phyloP scores from a whole-genome alignment of 2,113 vertebrate species.

The Hymenochirus boettgeri region DNA sequence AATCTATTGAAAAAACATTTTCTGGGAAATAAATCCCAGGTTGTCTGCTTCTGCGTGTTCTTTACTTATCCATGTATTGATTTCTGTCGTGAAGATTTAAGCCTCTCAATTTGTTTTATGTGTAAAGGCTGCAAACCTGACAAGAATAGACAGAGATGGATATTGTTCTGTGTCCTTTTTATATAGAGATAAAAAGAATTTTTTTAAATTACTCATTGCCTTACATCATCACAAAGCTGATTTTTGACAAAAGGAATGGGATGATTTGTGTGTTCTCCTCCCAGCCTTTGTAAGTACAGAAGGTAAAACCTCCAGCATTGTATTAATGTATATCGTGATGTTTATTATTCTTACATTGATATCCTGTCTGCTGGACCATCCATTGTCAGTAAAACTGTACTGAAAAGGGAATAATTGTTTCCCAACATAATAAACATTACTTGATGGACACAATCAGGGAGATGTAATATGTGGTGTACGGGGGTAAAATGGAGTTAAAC shows the following conservation, averaged over 20 bases:
- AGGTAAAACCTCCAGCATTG: conserved; percentile 21
- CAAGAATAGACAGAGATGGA: conserved; percentile 48
- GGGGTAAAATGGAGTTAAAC: no score
- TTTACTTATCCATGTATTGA: conserved; percentile 60
- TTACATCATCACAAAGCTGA: conserved; percentile 43
- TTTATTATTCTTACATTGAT: conserved; percentile 13
- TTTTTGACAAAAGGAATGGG: conserved; percentile 42
- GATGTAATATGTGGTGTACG: no score
- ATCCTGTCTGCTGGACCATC: neutral
- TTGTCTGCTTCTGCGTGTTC: conserved; percentile 54
- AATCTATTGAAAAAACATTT: conserved; percentile 59
- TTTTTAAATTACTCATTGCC: conserved; percentile 55
- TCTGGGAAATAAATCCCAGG: conserved; percentile 62
- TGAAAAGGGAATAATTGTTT: neutral
- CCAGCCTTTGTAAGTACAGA: conserved; percentile 25
- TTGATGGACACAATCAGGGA: no score
- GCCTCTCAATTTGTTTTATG: conserved; percentile 61
- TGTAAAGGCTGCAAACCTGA: conserved; percentile 51
- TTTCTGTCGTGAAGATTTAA: conserved; percentile 60
- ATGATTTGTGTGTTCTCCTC: conserved; percentile 35
- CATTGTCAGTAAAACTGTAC: conserved; percentile 1
- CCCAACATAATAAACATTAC: no score
- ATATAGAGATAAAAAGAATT: conserved; percentile 54
- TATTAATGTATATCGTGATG: conserved; percentile 32
- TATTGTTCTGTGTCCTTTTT: conserved; percentile 53